These are phyloP conservation scores for Plodia interpunctella DNA, from an alignment of 1,140 invertebrate genomes.

Conservation along the genomic window DNA sequence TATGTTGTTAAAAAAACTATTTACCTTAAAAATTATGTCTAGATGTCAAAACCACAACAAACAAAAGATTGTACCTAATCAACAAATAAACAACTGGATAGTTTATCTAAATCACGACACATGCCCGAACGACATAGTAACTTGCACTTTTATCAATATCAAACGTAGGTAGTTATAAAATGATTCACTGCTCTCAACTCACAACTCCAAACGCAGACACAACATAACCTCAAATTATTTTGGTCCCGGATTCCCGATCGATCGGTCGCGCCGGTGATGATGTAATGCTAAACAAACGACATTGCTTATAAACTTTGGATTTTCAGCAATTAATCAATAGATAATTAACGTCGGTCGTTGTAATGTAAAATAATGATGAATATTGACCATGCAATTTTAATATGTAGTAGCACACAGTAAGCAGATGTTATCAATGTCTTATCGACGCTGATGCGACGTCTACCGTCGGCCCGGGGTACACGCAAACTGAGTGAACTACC, in stretches of 20 bases:
- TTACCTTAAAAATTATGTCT: no score
- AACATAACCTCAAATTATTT: slow-evolving; percentile 5
- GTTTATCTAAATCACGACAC: no score
- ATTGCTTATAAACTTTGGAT: no score
- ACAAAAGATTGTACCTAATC: no score
- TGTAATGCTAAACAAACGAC: background rate
- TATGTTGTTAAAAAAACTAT: no score
- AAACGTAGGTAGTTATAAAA: no score
- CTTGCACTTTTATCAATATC: no score
- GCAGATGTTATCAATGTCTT: background rate
- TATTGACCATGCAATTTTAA: background rate
- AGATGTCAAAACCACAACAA: no score
- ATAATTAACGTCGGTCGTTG: no score
- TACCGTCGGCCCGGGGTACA: background rate
- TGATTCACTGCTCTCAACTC: background rate
- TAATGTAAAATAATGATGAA: no score
- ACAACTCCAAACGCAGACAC: background rate
- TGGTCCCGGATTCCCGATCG: background rate
- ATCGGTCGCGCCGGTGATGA: background rate
- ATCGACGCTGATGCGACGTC: background rate
- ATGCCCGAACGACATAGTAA: no score
- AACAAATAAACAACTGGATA: background rate
- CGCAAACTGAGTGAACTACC: background rate
- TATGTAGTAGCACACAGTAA: background rate
- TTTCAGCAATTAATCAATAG: no score